phyloP scores from a whole-genome alignment of 2,113 vertebrate genomes.

The Chamaetylas fuelleborni region DNA sequence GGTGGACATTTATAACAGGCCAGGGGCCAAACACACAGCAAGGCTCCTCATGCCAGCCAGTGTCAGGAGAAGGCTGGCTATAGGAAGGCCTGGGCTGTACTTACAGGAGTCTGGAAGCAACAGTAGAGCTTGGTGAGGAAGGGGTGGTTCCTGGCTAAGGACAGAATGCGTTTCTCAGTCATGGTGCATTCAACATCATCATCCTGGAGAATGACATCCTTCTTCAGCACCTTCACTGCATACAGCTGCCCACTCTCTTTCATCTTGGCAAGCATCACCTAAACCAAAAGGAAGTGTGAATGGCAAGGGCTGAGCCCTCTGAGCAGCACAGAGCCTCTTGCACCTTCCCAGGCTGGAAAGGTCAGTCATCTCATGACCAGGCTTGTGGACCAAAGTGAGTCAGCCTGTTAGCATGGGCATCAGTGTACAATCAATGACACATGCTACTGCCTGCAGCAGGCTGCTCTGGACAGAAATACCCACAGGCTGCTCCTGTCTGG shows the following conservation, averaged over 20 bases:
- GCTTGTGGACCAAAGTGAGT: neutral
- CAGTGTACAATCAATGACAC: neutral
- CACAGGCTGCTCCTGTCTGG: neutral
- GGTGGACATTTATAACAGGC: neutral
- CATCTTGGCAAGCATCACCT: slow-evolving; percentile 95
- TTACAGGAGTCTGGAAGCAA: slow-evolving; percentile 94
- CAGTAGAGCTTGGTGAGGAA: slow-evolving; percentile 98
- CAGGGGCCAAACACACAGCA: neutral
- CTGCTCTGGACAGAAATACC: neutral
- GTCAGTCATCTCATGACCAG: neutral
- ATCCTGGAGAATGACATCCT: slow-evolving; percentile 96
- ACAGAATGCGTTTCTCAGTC: slow-evolving; percentile 94
- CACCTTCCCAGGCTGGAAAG: neutral
- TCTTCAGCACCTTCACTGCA: slow-evolving; percentile 95
- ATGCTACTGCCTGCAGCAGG: neutral
- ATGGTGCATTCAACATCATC: slow-evolving; percentile 97
- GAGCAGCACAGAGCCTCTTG: neutral
- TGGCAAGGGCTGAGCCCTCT: neutral
- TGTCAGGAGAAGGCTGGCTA: neutral
- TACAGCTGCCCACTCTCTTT: slow-evolving; percentile 84
- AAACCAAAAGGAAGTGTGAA: neutral
- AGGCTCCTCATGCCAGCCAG: neutral
- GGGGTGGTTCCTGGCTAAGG: slow-evolving; percentile 87
- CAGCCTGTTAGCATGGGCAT: neutral
- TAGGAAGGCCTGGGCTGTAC: neutral